Conservation (phyloP, 2,888 invertebrate species). For the Lithophane semibrunnea region DNA sequence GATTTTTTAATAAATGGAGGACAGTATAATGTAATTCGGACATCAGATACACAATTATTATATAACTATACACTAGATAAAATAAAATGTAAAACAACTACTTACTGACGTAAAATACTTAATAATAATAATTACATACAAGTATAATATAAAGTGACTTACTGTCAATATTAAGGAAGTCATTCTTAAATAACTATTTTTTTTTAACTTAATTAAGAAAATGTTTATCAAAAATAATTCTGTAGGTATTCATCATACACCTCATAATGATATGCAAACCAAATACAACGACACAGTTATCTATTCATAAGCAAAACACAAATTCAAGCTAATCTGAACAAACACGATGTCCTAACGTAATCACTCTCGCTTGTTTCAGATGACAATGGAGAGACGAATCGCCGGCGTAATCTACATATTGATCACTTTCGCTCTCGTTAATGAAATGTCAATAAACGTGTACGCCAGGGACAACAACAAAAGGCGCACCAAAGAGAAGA, state of each 20-base stretch:
- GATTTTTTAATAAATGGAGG: too few species aligned
- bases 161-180: not conserved
- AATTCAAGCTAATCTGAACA: constrained; percentile 63
- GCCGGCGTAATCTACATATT: constrained; percentile 84
- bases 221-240: not conserved
- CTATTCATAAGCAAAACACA: constrained; percentile 49
- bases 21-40: too few species aligned
- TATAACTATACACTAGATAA: too few species aligned
- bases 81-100: too few species aligned
- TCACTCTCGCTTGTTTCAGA: constrained; percentile 85
- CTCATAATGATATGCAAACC: constrained; percentile 17
- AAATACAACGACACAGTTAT: constrained; percentile 32
- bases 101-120: too few species aligned
- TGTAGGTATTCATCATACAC: not conserved
- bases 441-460: constrained; percentile 87
- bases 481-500: constrained; percentile 86
- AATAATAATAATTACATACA: too few species aligned
- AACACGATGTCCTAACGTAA: constrained; percentile 64
- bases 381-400: constrained; percentile 84
- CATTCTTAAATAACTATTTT: not conserved
- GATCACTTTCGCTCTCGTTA: constrained; percentile 85
- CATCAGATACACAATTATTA: too few species aligned
- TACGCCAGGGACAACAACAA: constrained; percentile 87
- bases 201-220: not conserved
- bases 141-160: too few species aligned